Evolutionary conservation across 1,140 invertebrate species (phyloP).

Genomic region (Tribolium madens): DNA sequence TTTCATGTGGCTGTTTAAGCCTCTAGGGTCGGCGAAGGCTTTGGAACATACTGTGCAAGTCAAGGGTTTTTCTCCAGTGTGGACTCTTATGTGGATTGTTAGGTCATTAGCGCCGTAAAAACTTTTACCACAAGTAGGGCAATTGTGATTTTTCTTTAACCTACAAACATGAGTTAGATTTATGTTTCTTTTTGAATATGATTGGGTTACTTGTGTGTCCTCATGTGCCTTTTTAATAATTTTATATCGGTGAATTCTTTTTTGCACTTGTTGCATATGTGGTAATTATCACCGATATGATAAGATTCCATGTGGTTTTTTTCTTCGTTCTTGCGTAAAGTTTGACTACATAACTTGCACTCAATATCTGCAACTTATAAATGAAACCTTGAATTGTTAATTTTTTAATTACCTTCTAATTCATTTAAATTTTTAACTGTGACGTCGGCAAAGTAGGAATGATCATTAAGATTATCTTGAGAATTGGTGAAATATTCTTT

Average conservation of each 20-base stretch:
- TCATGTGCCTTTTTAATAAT: slow-evolving; percentile 7
- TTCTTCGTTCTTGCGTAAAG: background rate
- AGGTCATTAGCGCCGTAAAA: slow-evolving; percentile 27
- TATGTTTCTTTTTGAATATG: background rate
- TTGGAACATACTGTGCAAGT: slow-evolving; percentile 53
- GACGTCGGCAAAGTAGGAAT: too few species aligned
- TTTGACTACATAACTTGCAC: slow-evolving; percentile 17
- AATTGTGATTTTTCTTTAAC: slow-evolving; percentile 13
- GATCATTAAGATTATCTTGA: too few species aligned
- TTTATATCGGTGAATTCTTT: slow-evolving; percentile 11
- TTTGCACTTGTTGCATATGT: slow-evolving; percentile 14
- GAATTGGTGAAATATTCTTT: too few species aligned
- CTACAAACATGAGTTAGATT: background rate
- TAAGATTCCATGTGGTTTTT: background rate
- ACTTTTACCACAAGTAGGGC: slow-evolving; percentile 7
- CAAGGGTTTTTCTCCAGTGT: slow-evolving; percentile 58
- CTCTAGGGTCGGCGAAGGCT: slow-evolving; percentile 55
- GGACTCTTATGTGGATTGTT: slow-evolving; percentile 52
- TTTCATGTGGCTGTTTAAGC: slow-evolving; percentile 53
- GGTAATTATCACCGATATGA: background rate
- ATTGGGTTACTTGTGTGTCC: slow-evolving; percentile 26
- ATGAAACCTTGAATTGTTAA: too few species aligned
- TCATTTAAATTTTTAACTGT: too few species aligned
- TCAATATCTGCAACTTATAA: background rate
- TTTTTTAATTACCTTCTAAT: too few species aligned